phyloP scores from a whole-genome alignment of 2,797 vertebrate genomes.

The Falco peregrinus region DNA sequence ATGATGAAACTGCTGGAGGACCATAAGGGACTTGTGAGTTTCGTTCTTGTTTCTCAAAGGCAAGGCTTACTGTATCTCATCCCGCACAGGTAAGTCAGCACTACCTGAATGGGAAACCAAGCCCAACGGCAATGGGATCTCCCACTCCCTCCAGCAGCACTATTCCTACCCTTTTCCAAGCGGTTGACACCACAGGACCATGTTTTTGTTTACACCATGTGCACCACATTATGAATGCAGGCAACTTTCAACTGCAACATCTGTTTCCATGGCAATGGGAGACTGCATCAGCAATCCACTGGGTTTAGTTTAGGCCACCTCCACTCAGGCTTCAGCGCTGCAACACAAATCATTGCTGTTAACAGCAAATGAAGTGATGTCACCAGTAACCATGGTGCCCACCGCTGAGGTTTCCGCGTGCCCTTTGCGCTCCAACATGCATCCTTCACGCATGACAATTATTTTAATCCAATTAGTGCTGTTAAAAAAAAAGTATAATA shows the following conservation, averaged over 20 bases:
- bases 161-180: background rate
- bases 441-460: constrained; percentile 33
- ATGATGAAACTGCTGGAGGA: background rate
- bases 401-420: constrained; percentile 64
- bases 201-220: background rate
- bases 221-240: background rate
- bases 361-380: constrained; percentile 75
- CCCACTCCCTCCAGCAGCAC: background rate
- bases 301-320: constrained; percentile 64
- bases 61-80: background rate
- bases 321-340: constrained; percentile 33
- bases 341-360: constrained; percentile 71
- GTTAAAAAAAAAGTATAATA: background rate
- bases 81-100: rapidly evolving
- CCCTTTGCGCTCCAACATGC: constrained; percentile 63
- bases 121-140: background rate
- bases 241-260: constrained; percentile 63
- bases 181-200: background rate
- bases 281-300: constrained; percentile 60
- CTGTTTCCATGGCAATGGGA: constrained; percentile 82
- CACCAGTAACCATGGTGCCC: constrained; percentile 77
- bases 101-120: background rate
- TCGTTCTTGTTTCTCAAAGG: background rate
- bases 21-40: background rate
- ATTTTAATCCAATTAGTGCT: constrained; percentile 59